These are phyloP conservation scores for Hirtodrosophila duncani DNA, from an alignment of 2,888 invertebrate genomes.

Conservation along the genomic window DNA sequence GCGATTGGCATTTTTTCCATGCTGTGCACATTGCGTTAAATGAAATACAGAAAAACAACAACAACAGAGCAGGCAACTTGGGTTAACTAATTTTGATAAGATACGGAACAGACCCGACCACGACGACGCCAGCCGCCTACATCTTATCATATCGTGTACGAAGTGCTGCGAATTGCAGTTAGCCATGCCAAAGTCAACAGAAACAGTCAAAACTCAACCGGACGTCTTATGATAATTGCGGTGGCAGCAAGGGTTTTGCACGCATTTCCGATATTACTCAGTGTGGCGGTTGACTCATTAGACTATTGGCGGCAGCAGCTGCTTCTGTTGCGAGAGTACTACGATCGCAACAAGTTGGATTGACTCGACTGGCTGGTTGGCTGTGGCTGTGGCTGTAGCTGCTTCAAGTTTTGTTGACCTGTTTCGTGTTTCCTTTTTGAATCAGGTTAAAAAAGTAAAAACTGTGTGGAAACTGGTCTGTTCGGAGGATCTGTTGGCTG, in stretches of 20 bases:
- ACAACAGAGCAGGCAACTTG: conserved; percentile 26
- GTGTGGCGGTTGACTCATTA: conserved; percentile 37
- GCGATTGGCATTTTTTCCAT: conserved; percentile 11
- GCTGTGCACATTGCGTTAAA: conserved; percentile 11
- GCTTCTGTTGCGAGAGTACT: conserved; percentile 2
- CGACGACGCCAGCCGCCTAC: conserved; percentile 48
- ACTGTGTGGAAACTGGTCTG: conserved; percentile 57
- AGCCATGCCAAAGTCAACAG: background rate
- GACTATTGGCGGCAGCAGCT: conserved; percentile 18
- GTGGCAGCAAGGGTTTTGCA: conserved; percentile 43
- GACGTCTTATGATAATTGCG: conserved; percentile 44
- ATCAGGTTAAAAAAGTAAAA: conserved; percentile 60
- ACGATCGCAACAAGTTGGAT: conserved; percentile 37
- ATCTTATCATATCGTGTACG: too few relatives aligned
- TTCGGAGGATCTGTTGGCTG: conserved; percentile 40
- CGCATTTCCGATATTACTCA: conserved; percentile 62
- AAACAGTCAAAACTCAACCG: conserved; percentile 22
- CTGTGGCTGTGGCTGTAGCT: background rate
- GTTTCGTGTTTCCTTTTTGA: conserved; percentile 60
- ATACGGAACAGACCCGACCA: conserved; percentile 38
- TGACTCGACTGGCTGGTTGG: conserved; percentile 14
- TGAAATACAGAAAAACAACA: background rate
- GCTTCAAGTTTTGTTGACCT: conserved; percentile 42
- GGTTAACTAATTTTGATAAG: conserved; percentile 62
- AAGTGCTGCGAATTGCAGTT: conserved; percentile 14